These are phyloP conservation scores for Turdus rufiventris DNA, from an alignment of 2,113 vertebrate genomes.

Conservation along the genomic window DNA sequence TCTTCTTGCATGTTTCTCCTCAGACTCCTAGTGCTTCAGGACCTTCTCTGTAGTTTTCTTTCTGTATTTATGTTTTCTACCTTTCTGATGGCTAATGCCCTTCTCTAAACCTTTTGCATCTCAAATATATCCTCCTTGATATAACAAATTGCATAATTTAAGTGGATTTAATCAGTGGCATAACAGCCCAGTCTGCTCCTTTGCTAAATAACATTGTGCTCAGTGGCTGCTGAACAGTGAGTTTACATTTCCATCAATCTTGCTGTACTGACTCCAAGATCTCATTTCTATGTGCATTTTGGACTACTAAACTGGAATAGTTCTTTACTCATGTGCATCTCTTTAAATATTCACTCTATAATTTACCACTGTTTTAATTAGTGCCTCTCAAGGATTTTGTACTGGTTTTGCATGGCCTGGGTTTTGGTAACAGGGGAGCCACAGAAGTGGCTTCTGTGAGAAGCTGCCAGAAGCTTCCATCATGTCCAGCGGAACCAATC, in stretches of 20 bases:
- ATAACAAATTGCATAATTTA: not conserved
- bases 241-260: not conserved
- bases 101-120: not conserved
- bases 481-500: too few species aligned
- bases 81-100: not conserved
- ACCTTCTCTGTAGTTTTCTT: not conserved
- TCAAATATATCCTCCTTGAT: not conserved
- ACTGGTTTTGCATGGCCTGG: not conserved
- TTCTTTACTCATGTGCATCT: not conserved
- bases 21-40: not conserved
- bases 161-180: not conserved
- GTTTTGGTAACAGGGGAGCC: not conserved
- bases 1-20: not conserved
- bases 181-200: not conserved
- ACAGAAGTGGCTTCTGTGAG: not conserved
- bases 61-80: not conserved
- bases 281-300: not conserved
- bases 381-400: not conserved
- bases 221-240: not conserved
- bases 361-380: not conserved
- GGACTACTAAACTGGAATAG: not conserved
- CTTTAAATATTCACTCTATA: not conserved
- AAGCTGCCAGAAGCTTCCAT: too few species aligned
- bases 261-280: not conserved
- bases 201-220: not conserved